Evolutionary conservation across 2,888 invertebrate genomes (phyloP), one percentile per base, ranked within the genome.

Genomic region (Aelia acuminata): DNA sequence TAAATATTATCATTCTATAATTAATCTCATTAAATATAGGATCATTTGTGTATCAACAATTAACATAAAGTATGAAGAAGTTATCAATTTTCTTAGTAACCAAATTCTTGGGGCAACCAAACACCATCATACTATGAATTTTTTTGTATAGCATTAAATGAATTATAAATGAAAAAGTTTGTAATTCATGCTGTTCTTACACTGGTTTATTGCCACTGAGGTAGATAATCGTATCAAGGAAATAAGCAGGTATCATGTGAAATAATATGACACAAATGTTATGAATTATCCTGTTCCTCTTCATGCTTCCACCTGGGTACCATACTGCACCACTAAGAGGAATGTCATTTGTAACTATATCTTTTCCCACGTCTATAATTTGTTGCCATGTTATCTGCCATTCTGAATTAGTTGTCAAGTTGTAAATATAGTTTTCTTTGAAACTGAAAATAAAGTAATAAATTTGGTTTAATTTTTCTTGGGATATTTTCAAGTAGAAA

Each of bases 301-400:
- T 97, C 96, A 97, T 97, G 0, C 96, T 96, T 5, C 97, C 97
- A 4, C 97, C 97, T 0, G 97, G 97, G 92, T 96, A 95, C 97
- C 97, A 96, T 91, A 95, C 95, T 0, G 97, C 96, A 7, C 96
- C 96, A 91, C 98, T 97, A n/a, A 98, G 93, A 0, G 98, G 98
- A 89, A 98, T 94, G 91, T 94, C 95, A 90, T 94, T 94, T 92
- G 95, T 94, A 88, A 97, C 95, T 80, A 97, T 95, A 91, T 95
- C 95, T 87, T 96, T 94, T 0, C 97, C 97, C 18, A 96, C 94
- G 88, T 96, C 95, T 87, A 98, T 96, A 92, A 99, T 95, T 92
- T 96, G 97, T 22, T 95, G 95, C 98, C 98, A 99, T 0, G 97
- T 96, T 84, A 95, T 91, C 92, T 93, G 91, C 90, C 90, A 95